A percentile compares a stretch with the other conserved stretches of the same genome.
Conservation (phyloP, 1,140 invertebrate genomes). For the Wiebesia pumilae region DNA sequence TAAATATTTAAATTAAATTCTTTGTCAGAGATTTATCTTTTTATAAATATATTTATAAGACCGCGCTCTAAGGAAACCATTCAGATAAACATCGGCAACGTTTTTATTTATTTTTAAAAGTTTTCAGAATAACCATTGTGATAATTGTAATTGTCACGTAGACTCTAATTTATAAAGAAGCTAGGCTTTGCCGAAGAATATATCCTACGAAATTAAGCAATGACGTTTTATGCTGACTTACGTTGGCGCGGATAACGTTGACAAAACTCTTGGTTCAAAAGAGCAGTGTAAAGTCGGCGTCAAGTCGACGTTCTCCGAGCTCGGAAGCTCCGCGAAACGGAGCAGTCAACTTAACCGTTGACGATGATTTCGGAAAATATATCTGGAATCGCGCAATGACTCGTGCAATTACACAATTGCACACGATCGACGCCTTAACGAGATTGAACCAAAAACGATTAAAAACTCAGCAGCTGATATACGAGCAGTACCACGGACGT, state of each 20-base stretch:
- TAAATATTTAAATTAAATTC: conserved; percentile 14
- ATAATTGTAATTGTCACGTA: neutral
- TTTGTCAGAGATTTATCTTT: neutral
- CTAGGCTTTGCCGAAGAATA: neutral
- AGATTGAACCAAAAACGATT: too few relatives aligned
- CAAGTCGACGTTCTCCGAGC: too few relatives aligned
- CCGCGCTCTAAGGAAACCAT: neutral
- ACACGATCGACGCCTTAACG: too few relatives aligned
- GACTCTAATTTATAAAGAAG: neutral
- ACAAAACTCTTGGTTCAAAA: too few relatives aligned
- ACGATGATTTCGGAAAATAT: too few relatives aligned
- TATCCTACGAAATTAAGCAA: neutral
- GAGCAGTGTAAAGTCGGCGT: too few relatives aligned
- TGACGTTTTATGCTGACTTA: neutral
- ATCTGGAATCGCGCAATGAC: too few relatives aligned
- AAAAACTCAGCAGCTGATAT: too few relatives aligned
- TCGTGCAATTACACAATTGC: too few relatives aligned
- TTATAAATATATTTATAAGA: conserved; percentile 1
- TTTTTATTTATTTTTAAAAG: neutral
- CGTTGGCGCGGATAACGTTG: neutral
- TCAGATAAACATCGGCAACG: neutral
- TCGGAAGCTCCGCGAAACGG: too few relatives aligned
- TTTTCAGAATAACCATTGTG: neutral
- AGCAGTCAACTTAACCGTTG: too few relatives aligned
- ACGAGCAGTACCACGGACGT: too few relatives aligned